Evolutionary conservation across 2,797 vertebrate genomes (phyloP).

Genomic region (Loris lydekkerianus): DNA sequence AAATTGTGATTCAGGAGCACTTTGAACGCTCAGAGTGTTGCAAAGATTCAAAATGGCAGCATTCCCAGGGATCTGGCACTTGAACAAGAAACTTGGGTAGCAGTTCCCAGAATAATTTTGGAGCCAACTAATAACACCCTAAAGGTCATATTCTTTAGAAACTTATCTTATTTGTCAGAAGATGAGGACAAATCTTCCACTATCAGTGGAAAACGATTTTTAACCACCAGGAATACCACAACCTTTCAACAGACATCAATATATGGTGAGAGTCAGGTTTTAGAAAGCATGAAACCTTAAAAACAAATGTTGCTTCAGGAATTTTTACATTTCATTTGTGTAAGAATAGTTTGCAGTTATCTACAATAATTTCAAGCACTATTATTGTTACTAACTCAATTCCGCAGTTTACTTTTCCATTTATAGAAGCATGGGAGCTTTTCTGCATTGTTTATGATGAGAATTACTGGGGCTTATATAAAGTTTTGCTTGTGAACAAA

Average conservation of each 20-base stretch:
- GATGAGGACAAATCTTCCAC: slow-evolving; percentile 50
- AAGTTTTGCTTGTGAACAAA: slow-evolving; percentile 64
- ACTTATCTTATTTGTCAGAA: slow-evolving; percentile 34
- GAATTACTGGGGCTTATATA: slow-evolving; percentile 50
- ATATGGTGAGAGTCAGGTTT: slow-evolving; percentile 10
- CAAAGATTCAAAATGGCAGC: slow-evolving; percentile 35
- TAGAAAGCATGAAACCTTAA: slow-evolving; percentile 39
- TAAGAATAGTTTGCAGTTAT: slow-evolving; percentile 50
- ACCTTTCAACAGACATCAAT: background rate
- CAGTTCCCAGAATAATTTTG: slow-evolving; percentile 54
- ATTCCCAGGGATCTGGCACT: background rate
- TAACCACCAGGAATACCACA: background rate
- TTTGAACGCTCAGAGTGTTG: background rate
- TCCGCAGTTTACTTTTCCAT: slow-evolving; percentile 45
- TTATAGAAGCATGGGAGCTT: slow-evolving; percentile 17
- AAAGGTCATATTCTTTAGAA: slow-evolving; percentile 22
- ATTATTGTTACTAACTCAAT: slow-evolving; percentile 55
- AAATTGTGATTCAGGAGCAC: background rate
- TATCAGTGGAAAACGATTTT: background rate
- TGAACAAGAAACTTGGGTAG: slow-evolving; percentile 14
- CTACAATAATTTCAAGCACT: slow-evolving; percentile 31
- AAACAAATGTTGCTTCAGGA: slow-evolving; percentile 47
- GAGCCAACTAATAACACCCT: background rate
- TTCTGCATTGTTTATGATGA: slow-evolving; percentile 46
- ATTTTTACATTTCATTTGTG: slow-evolving; percentile 59